Base-by-base conservation (phyloP, 2,888 invertebrate species). In the Oxycera nigricornis region DNA sequence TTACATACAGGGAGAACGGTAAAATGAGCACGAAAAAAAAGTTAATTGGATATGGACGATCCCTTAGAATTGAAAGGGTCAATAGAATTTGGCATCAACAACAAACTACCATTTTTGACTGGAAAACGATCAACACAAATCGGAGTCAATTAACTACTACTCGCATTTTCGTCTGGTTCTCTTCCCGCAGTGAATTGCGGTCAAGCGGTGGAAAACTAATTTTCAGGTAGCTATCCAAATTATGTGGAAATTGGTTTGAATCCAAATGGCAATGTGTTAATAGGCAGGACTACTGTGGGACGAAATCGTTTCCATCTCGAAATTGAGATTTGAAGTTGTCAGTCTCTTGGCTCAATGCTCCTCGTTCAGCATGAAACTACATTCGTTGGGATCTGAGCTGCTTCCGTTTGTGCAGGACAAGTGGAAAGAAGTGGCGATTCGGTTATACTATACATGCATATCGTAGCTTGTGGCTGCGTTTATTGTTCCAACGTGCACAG, bases 221-320 rank as follows among this genome's bases (percentile, higher is more conserved):
- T 65, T 65, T 41, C 24, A 41, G 41, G 24, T 65, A 65, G 65
- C 41, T 65, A 65, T 65, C 65, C 65, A 65, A 65, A 65, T 65
- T 39, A 65, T 65, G 65, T 65, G 65, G 65, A n/a, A 65, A 65
- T 65, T 65, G 65, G 35, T 41, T 65, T 11, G 30, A 22, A 41
- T 41, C 24, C 14, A 41, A 65, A 30, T 65, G 65, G 65, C 22
- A 41, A 65, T 65, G 65, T 65, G 41, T 24, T 65, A 65, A 65
- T 65, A 26, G 61, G 41, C 22, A 17, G 30, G 11, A 24, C n/a
- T 22, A 20, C 22, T 24, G 17, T 11, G 11, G 26, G 28, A 41
- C 39, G 39, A 65, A 30, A 31, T 26, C 24, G 31, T 61, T 65
- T 65, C 24, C 11, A 39, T 30, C 20, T 20, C 2, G 7, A 39